Evolutionary conservation across 2,797 vertebrate genomes (phyloP).

Genomic region (Sebastes umbrosus): DNA sequence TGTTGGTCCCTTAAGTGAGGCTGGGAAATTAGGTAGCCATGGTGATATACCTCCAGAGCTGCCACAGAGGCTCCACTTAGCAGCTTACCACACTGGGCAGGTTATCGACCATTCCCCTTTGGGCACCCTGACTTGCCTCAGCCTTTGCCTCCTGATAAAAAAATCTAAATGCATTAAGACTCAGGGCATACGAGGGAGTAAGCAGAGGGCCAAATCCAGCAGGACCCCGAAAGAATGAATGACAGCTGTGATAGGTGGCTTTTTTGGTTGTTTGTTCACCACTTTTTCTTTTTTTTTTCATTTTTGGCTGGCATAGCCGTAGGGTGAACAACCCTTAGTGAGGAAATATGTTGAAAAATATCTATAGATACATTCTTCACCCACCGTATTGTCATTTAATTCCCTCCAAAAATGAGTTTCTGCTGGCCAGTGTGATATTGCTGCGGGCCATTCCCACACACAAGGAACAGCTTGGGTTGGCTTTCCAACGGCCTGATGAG

Average conservation of each 20-base stretch:
- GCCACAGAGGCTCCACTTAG: constrained; percentile 53
- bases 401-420: constrained; percentile 3
- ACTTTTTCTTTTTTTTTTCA: background rate
- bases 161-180: constrained; percentile 38
- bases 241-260: constrained; percentile 16
- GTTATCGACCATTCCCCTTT: constrained; percentile 37
- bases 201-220: background rate
- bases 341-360: constrained; percentile 17
- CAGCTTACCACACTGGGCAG: constrained; percentile 37
- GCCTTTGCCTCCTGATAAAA: constrained; percentile 40
- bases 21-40: constrained; percentile 64
- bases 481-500: constrained; percentile 31
- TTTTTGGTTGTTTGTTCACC: background rate
- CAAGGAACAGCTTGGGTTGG: constrained; percentile 17
- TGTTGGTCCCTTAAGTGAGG: constrained; percentile 65
- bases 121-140: background rate
- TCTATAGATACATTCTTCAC: constrained; percentile 14
- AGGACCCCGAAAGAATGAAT: constrained; percentile 18
- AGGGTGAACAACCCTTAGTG: background rate
- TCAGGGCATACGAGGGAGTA: background rate
- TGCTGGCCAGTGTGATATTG: background rate
- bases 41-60: constrained; percentile 50
- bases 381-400: constrained; percentile 30
- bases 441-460: constrained; percentile 32
- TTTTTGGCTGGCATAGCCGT: background rate